Conservation (phyloP, 2,888 invertebrate genomes). For the Exephanes ischioxanthus region DNA sequence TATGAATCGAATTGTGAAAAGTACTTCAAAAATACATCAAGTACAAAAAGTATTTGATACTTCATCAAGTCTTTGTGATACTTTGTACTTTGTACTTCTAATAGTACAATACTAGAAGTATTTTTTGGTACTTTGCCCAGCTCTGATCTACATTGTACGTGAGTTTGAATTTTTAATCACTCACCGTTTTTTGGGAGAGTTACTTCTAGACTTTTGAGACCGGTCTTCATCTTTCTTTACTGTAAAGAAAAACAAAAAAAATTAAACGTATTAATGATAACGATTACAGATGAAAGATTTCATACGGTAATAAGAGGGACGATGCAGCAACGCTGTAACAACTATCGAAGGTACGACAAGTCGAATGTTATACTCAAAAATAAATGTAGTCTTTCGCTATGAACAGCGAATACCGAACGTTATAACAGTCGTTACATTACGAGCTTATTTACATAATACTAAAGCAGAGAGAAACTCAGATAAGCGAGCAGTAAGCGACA, state of each 20-base stretch:
- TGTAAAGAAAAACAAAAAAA: conserved; percentile 29
- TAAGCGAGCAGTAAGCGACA: neutral
- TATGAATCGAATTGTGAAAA: too few relatives aligned
- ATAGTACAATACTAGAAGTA: too few relatives aligned
- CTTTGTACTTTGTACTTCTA: too few relatives aligned
- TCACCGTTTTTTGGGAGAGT: conserved; percentile 35
- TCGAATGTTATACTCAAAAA: neutral
- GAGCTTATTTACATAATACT: neutral
- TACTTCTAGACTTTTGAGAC: conserved; percentile 30
- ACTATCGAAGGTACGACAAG: neutral
- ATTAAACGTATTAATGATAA: neutral
- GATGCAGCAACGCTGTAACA: neutral
- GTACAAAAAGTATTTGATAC: too few relatives aligned
- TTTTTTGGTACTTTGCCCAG: too few relatives aligned
- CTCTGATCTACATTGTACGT: too few relatives aligned
- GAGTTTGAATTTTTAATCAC: neutral
- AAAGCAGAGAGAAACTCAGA: neutral
- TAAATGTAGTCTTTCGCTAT: neutral
- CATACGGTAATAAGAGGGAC: neutral
- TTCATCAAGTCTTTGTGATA: too few relatives aligned
- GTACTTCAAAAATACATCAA: too few relatives aligned
- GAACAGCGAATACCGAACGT: neutral
- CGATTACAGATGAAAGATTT: neutral
- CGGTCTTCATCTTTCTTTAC: conserved; percentile 31
- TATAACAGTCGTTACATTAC: neutral